Percentiles rank a stretch among this genome's conserved stretches.
These are phyloP conservation scores for Urophycis tenuis DNA, from an alignment of 2,797 vertebrate genomes.

Conservation along the genomic window DNA sequence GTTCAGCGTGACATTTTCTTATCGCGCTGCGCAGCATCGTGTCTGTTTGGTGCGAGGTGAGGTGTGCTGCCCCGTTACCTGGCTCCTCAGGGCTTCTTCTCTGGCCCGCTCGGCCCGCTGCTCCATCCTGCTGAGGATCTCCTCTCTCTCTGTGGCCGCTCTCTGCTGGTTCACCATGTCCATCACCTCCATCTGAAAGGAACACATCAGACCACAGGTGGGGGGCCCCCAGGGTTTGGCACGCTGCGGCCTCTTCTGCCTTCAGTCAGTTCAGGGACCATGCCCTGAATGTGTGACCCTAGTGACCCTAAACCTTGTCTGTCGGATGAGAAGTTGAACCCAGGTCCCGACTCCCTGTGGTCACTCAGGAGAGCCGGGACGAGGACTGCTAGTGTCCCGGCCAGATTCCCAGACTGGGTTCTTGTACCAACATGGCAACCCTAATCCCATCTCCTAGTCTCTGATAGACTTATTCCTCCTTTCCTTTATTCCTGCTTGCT, in stretches of 20 bases:
- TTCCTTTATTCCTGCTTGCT: background rate
- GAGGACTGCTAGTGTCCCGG: too few species aligned
- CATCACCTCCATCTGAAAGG: slow-evolving; percentile 76
- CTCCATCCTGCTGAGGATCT: slow-evolving; percentile 73
- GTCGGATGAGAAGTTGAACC: too few species aligned
- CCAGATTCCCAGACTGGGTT: too few species aligned
- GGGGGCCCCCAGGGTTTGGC: background rate
- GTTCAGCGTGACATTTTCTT: background rate
- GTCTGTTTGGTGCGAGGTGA: background rate
- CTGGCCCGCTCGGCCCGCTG: slow-evolving; percentile 65
- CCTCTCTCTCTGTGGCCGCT: slow-evolving; percentile 72
- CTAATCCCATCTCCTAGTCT: too few species aligned
- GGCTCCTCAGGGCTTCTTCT: slow-evolving; percentile 68
- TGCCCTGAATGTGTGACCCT: background rate
- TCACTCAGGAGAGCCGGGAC: too few species aligned
- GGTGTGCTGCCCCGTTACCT: slow-evolving; percentile 65
- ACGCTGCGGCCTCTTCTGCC: background rate
- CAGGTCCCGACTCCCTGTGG: too few species aligned
- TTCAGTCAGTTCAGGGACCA: background rate
- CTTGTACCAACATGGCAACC: too few species aligned
- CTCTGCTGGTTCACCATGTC: slow-evolving; percentile 79
- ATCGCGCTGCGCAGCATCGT: background rate
- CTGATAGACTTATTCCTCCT: too few species aligned
- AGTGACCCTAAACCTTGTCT: too few species aligned
- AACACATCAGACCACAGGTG: background rate